phyloP scores from a whole-genome alignment of 2,797 vertebrate genomes.

The Peromyscus melanophrys region DNA sequence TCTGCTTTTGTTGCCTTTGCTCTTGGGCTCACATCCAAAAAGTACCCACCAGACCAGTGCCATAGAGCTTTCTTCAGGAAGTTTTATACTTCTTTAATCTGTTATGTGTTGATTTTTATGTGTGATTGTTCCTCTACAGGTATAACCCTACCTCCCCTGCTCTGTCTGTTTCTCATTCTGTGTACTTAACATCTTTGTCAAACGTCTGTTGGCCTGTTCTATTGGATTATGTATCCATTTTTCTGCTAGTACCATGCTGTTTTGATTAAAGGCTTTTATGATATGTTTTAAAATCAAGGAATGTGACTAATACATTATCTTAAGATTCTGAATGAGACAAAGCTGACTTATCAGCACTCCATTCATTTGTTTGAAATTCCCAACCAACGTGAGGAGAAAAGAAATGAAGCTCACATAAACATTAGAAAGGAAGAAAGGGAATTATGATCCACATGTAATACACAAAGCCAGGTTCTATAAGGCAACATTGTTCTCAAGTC shows the following conservation, averaged over 20 bases:
- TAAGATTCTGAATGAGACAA: background rate
- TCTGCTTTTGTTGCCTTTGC: background rate
- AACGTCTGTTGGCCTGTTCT: background rate
- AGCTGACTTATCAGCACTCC: background rate
- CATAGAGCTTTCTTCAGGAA: background rate
- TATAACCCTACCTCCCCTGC: background rate
- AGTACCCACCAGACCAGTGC: background rate
- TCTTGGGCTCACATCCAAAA: background rate
- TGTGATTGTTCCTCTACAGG: background rate
- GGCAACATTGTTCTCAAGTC: constrained; percentile 26
- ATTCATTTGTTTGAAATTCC: constrained; percentile 11
- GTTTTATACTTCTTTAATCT: background rate
- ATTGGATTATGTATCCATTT: background rate
- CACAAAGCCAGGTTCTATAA: background rate
- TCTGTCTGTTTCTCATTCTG: background rate
- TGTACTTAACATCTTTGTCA: background rate
- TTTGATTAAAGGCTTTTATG: background rate
- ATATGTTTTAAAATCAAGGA: background rate
- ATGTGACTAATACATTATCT: background rate
- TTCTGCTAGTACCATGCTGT: background rate
- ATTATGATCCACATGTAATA: background rate
- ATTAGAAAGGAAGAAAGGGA: constrained; percentile 21
- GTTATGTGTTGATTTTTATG: background rate
- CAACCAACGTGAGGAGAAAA: constrained; percentile 29
- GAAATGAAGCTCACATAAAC: background rate